Evolutionary conservation across 2,113 vertebrate genomes (phyloP).

Genomic region (Alectura lathami): DNA sequence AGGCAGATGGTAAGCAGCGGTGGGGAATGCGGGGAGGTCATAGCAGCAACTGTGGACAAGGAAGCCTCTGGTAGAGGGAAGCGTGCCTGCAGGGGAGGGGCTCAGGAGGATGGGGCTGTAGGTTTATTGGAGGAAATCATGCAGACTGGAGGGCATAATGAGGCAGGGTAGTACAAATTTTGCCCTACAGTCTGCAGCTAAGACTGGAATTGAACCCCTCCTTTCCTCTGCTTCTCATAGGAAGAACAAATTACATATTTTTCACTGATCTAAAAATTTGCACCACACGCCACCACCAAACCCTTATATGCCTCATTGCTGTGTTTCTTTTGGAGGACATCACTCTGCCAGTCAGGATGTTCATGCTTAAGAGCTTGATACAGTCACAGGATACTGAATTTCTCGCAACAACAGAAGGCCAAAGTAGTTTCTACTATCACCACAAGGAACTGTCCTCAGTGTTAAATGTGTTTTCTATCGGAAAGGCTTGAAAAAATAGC

Average conservation of each 20-base stretch:
- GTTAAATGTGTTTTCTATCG: not conserved
- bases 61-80: not conserved
- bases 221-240: not conserved
- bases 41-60: not conserved
- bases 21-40: not conserved
- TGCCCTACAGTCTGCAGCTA: not conserved
- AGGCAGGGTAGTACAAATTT: not conserved
- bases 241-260: not conserved
- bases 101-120: not conserved
- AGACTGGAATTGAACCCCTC: not conserved
- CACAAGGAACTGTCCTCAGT: not conserved
- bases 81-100: not conserved
- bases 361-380: not conserved
- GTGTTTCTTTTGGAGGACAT: not conserved
- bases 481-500: not conserved
- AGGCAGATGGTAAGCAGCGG: accelerated
- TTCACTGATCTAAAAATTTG: not conserved
- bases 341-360: not conserved
- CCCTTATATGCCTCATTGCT: not conserved
- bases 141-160: not conserved
- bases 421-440: not conserved
- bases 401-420: not conserved
- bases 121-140: not conserved
- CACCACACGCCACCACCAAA: not conserved
- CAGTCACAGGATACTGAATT: not conserved